phyloP scores from a whole-genome alignment of 2,797 vertebrate species.

The Microctenopoma stevenorrisi region DNA sequence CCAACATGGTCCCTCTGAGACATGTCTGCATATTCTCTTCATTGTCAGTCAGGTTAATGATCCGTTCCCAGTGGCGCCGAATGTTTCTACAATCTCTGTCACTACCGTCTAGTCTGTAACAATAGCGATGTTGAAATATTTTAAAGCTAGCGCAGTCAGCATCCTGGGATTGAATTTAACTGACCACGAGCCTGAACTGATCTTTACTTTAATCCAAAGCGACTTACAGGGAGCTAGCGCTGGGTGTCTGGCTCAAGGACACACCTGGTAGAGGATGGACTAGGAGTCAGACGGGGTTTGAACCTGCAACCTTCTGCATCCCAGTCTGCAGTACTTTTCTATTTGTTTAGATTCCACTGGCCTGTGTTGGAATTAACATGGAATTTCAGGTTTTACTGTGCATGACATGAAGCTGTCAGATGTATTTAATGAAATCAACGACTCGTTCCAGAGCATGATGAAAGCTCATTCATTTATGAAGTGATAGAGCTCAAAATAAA shows the following conservation, averaged over 20 bases:
- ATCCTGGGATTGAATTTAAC: not conserved
- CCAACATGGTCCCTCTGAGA: not conserved
- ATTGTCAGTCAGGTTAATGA: slow-evolving; percentile 13
- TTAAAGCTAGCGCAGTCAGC: not conserved
- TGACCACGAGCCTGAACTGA: not conserved
- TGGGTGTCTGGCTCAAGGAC: no score
- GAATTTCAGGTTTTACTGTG: slow-evolving; percentile 72
- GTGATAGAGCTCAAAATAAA: no score
- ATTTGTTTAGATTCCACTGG: slow-evolving; percentile 8
- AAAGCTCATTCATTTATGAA: slow-evolving; percentile 71
- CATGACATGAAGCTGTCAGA: slow-evolving; percentile 78
- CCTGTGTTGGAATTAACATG: slow-evolving; percentile 40
- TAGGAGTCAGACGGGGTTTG: no score
- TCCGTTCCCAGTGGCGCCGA: not conserved
- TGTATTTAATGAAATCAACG: slow-evolving; percentile 69
- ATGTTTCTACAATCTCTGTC: not conserved
- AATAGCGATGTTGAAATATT: not conserved
- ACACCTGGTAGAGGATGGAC: no score
- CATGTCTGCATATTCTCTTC: not conserved
- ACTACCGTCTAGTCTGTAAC: not conserved
- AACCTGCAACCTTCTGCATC: no score
- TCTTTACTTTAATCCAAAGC: no score
- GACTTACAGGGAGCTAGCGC: no score
- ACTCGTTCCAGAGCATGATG: slow-evolving; percentile 73
- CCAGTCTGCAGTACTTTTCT: not conserved